Evolutionary conservation across 2,797 vertebrate species (phyloP).

Genomic region (Microctenopoma stevenorrisi): DNA sequence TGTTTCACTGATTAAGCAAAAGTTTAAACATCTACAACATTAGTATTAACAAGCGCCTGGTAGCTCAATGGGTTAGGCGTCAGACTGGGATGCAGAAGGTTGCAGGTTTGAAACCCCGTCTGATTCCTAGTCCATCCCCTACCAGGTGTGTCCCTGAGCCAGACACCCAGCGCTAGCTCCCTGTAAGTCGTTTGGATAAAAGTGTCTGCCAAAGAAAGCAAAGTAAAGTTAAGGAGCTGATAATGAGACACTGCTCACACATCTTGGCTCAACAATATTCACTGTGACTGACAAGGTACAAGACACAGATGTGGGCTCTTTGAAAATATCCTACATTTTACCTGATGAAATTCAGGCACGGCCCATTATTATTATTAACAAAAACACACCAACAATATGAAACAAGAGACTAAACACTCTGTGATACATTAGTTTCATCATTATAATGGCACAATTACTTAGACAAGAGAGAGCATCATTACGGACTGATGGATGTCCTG

Average conservation of each 20-base stretch:
- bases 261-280: slow-evolving; percentile 1
- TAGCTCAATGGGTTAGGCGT: no score
- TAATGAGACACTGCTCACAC: background rate
- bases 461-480: slow-evolving; percentile 36
- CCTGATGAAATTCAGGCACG: slow-evolving; percentile 19
- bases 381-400: slow-evolving; percentile 28
- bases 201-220: no score
- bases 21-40: slow-evolving; percentile 2
- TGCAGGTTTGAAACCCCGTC: no score
- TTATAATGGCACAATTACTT: slow-evolving; percentile 46
- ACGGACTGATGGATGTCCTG: slow-evolving; percentile 34
- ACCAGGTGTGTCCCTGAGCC: no score
- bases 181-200: no score
- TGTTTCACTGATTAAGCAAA: slow-evolving; percentile 17
- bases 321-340: slow-evolving; percentile 5
- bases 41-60: background rate
- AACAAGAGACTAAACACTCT: slow-evolving; percentile 37
- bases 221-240: slow-evolving; percentile 4
- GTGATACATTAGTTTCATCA: slow-evolving; percentile 50
- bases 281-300: background rate
- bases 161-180: no score
- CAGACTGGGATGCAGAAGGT: no score
- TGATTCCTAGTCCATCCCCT: no score
- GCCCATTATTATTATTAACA: slow-evolving; percentile 30
- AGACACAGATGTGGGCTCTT: background rate